Evolutionary conservation across 2,113 vertebrate species (phyloP).

Genomic region (Chaetorhynchus papuensis): DNA sequence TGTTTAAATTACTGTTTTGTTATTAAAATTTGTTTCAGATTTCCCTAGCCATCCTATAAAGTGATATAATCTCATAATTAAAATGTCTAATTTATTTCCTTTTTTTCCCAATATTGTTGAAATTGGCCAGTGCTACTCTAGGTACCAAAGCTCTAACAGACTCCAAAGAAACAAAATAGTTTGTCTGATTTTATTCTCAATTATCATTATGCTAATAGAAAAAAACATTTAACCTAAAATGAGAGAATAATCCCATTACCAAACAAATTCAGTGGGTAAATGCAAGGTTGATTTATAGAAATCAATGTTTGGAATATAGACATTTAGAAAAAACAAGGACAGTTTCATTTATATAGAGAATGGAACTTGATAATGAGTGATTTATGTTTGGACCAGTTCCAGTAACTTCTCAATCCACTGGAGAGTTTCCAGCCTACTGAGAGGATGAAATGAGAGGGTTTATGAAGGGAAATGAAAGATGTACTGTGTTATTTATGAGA

Average conservation of each 20-base stretch:
- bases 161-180: slow-evolving; percentile 26
- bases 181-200: slow-evolving; percentile 22
- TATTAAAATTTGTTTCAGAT: slow-evolving; percentile 43
- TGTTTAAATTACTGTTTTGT: slow-evolving; percentile 44
- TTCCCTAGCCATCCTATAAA: not conserved
- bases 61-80: slow-evolving; percentile 58
- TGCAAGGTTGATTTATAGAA: not conserved
- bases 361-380: not conserved
- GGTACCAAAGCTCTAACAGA: slow-evolving; percentile 2
- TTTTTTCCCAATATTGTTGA: not conserved
- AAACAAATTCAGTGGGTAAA: not conserved
- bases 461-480: not conserved
- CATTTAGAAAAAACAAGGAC: not conserved
- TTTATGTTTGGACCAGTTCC: not conserved
- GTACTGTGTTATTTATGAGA: not conserved
- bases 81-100: slow-evolving; percentile 57
- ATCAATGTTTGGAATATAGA: not conserved
- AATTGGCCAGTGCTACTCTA: not conserved
- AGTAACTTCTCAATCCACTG: not conserved
- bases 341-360: not conserved
- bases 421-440: not conserved
- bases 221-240: slow-evolving; percentile 15
- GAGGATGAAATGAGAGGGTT: not conserved
- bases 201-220: slow-evolving; percentile 13
- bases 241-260: not conserved